phyloP scores from a whole-genome alignment of 92 coral and sea anemone genomes.

The Paramuricea clavata region DNA sequence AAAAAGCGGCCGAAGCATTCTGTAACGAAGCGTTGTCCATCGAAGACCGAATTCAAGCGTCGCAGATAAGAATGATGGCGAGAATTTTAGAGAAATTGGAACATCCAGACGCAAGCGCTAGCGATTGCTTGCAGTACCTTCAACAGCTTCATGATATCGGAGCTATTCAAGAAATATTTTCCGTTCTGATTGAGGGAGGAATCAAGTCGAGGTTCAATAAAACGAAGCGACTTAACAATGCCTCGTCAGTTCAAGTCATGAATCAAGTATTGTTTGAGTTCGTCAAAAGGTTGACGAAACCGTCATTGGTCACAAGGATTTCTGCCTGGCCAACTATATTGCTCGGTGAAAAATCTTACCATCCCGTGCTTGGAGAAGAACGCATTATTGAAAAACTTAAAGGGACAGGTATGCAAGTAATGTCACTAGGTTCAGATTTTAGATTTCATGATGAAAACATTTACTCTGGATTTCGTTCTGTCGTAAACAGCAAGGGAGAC shows the following conservation, averaged over 20 bases:
- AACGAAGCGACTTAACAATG: slow-evolving; percentile 4
- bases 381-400: not conserved
- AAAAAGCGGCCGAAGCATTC: not conserved
- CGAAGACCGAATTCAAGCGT: slow-evolving; percentile 6
- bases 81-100: slow-evolving; percentile 22
- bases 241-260: not conserved
- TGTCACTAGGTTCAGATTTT: too few species aligned
- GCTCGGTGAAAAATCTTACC: not conserved
- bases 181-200: slow-evolving; percentile 22
- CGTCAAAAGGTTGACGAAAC: not conserved
- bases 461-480: too few species aligned
- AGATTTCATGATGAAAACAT: too few species aligned
- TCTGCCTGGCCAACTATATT: slow-evolving; percentile 6
- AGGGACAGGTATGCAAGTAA: not conserved
- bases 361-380: not conserved
- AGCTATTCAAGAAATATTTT: slow-evolving; percentile 26
- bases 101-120: slow-evolving; percentile 8
- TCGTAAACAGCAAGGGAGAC: not conserved
- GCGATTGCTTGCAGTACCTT: slow-evolving; percentile 1
- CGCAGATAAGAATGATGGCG: slow-evolving; percentile 4
- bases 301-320: not conserved
- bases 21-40: not conserved
- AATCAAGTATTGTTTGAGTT: not conserved
- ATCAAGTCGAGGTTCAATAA: slow-evolving; percentile 1
- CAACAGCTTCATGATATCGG: not conserved